Conservation (phyloP, 2,797 vertebrate species). For the Rhincodon typus region DNA sequence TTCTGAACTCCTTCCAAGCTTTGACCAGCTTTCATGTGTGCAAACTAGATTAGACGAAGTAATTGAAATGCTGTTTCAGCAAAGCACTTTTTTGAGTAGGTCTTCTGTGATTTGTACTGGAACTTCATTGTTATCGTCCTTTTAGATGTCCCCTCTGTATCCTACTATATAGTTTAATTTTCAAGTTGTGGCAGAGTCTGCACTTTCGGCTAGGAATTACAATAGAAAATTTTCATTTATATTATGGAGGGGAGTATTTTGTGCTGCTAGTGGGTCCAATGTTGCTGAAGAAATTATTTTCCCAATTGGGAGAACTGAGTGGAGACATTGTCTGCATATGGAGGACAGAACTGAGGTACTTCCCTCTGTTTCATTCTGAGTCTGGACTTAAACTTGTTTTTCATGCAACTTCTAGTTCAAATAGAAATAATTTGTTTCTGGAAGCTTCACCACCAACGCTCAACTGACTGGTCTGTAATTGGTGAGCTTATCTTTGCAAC, state of each 20-base stretch:
- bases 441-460: too few relatives aligned
- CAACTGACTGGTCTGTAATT: too few relatives aligned
- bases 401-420: too few relatives aligned
- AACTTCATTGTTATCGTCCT: neutral
- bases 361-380: too few relatives aligned
- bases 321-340: neutral
- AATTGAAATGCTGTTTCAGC: neutral
- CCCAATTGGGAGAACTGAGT: neutral
- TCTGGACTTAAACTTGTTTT: too few relatives aligned
- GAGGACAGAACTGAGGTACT: neutral
- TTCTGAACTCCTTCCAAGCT: neutral
- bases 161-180: neutral
- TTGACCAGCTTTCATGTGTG: neutral
- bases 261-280: neutral
- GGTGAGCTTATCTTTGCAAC: too few relatives aligned
- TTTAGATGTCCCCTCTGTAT: neutral
- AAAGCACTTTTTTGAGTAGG: neutral
- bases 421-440: too few relatives aligned
- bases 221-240: neutral
- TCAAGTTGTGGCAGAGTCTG: neutral
- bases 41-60: neutral
- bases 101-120: neutral
- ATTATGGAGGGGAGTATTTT: neutral
- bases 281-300: neutral
- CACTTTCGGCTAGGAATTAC: neutral